Base-by-base conservation (phyloP, 2,888 invertebrate species). In the Eupithecia tripunctaria region DNA sequence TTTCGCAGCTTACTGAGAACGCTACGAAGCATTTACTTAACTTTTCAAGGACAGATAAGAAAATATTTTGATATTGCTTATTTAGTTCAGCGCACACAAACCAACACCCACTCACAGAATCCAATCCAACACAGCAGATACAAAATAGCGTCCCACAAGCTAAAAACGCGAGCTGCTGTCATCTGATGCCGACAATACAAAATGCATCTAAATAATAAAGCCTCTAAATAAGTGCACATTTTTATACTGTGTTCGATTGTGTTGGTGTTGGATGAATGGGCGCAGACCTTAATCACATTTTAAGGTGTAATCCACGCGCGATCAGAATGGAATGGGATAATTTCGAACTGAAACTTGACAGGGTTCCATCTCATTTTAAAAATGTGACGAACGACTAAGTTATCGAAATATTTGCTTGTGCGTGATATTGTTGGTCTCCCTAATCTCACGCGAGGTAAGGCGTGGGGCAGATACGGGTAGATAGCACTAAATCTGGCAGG, bases 401-500 rank as follows among this genome's bases (percentile, higher is more conserved):
- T 25, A 3, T 60, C 27, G 29, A 62, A 63, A 29, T 8, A 32
- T 65, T 66, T 60, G 66, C 27, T 36, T 32, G 36, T 63, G 70
- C 15, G 47, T 62, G 63, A 56, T 38, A 70, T 32, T 51, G 21
- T 60, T 66, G 68, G 66, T 67, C 51, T 66, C 43, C 43, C 8
- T 41, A 67, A 71, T 69, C 71, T 69, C 56, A 71, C 65, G 51
- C 47, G 41, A 47, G 47, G 72, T 70, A 67, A 77, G 74, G 74
- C 62, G 68, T 68, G 73, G 74, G 75, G 72, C 74, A 76, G 78
- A 74, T 79, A 75, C 77, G 76, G 75, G 71, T 74, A 76, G 78
- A 74, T 79, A 73, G 76, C 76, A 76, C 76, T 80, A 81, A 80
- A 81, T 80, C 78, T 76, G 71, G 79, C 81, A 84, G 83, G 86